phyloP scores from a whole-genome alignment of 2,797 vertebrate genomes.

The Austrolebias charrua region DNA sequence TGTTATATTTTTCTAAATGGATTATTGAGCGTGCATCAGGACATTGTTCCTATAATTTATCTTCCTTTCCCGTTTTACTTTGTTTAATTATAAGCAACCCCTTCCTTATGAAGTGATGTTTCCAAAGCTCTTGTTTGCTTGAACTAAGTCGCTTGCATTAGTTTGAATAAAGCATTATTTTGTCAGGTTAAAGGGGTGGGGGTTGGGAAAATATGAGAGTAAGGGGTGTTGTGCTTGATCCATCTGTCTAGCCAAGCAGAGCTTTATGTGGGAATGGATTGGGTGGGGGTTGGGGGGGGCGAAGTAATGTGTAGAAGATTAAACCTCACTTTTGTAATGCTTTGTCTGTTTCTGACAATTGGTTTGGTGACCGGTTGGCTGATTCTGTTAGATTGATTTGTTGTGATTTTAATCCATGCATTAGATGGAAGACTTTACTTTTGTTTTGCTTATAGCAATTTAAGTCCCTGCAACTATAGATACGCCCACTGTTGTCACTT shows the following conservation, averaged over 20 bases:
- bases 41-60: no score
- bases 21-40: no score
- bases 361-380: slow-evolving; percentile 30
- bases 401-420: neutral
- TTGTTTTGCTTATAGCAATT: no score
- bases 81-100: neutral
- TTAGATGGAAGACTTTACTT: neutral
- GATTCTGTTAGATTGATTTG: slow-evolving; percentile 30
- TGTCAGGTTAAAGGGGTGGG: slow-evolving; percentile 46
- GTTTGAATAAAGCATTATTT: slow-evolving; percentile 40
- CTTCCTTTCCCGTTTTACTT: neutral
- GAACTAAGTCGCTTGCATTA: slow-evolving; percentile 16
- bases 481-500: neutral
- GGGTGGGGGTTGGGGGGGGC: slow-evolving; percentile 8
- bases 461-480: neutral
- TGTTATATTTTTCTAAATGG: no score
- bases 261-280: slow-evolving; percentile 36
- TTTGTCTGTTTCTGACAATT: slow-evolving; percentile 51
- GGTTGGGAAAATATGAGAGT: slow-evolving; percentile 53
- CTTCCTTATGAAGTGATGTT: neutral
- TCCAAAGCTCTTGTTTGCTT: neutral
- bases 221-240: slow-evolving; percentile 60
- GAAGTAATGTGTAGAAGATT: slow-evolving; percentile 62
- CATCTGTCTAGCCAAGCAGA: slow-evolving; percentile 72
- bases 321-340: slow-evolving; percentile 62